phyloP scores from a whole-genome alignment of 2,113 vertebrate genomes.

The Coracopsis vasa region DNA sequence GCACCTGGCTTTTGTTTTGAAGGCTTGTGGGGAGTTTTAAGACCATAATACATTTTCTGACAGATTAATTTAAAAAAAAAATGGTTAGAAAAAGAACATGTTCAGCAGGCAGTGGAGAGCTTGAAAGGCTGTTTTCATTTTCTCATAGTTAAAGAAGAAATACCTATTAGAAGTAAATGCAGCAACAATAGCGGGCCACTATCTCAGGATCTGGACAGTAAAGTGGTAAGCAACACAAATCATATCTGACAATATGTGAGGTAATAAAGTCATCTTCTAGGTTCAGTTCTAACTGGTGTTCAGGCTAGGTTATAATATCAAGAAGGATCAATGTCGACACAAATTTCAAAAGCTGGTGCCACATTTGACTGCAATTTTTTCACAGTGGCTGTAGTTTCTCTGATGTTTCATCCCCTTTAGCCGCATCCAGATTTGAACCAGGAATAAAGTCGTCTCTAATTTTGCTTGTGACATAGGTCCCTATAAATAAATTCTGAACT shows the following conservation, averaged over 20 bases:
- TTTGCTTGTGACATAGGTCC: neutral
- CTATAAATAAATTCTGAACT: neutral
- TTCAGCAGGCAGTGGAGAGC: neutral
- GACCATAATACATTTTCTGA: neutral
- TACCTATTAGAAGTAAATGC: neutral
- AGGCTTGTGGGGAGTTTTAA: neutral
- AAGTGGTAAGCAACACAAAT: neutral
- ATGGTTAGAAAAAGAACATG: neutral
- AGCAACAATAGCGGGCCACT: neutral
- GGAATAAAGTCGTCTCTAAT: neutral
- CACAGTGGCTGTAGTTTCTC: neutral
- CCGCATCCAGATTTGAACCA: neutral
- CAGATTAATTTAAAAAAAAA: neutral
- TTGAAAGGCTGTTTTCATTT: neutral
- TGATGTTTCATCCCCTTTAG: neutral
- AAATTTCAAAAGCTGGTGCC: neutral
- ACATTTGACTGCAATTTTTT: neutral
- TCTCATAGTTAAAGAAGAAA: neutral
- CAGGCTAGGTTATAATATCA: neutral
- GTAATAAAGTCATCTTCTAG: neutral
- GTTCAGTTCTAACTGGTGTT: neutral
- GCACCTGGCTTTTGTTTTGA: neutral
- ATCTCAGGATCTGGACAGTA: neutral
- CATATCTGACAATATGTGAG: neutral
- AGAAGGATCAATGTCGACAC: rapidly evolving